Evolutionary conservation across 2,797 vertebrate genomes (phyloP).

Genomic region (Gallinago nigripennis): DNA sequence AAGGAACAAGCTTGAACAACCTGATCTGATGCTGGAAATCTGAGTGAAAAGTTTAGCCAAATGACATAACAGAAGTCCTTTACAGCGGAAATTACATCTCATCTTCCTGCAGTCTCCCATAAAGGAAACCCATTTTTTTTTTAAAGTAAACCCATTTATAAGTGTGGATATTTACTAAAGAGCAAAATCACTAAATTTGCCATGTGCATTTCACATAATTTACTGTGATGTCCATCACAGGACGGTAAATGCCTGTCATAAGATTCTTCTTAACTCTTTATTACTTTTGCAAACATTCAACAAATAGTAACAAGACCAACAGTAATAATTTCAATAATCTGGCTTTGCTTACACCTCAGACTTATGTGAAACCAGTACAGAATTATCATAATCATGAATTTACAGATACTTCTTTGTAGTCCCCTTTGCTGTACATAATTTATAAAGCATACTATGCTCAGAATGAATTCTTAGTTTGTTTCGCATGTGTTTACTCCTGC

Average conservation of each 20-base stretch:
- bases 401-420: background rate
- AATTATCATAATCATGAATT: background rate
- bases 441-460: background rate
- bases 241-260: background rate
- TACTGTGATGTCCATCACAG: background rate
- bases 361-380: background rate
- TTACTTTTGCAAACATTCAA: background rate
- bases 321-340: background rate
- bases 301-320: background rate
- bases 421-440: background rate
- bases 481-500: background rate
- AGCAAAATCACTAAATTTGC: background rate
- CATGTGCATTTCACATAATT: background rate
- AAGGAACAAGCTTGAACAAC: background rate
- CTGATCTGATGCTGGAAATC: background rate
- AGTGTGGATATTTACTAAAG: background rate
- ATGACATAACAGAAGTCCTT: background rate
- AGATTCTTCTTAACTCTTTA: background rate
- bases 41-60: background rate
- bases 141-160: background rate
- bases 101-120: background rate
- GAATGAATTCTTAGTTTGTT: background rate
- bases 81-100: background rate
- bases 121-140: background rate
- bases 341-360: background rate